A percentile compares a stretch with the other conserved stretches of the same genome.
Evolutionary conservation across 2,888 invertebrate species (phyloP).

Genomic region (Formica aserva): DNA sequence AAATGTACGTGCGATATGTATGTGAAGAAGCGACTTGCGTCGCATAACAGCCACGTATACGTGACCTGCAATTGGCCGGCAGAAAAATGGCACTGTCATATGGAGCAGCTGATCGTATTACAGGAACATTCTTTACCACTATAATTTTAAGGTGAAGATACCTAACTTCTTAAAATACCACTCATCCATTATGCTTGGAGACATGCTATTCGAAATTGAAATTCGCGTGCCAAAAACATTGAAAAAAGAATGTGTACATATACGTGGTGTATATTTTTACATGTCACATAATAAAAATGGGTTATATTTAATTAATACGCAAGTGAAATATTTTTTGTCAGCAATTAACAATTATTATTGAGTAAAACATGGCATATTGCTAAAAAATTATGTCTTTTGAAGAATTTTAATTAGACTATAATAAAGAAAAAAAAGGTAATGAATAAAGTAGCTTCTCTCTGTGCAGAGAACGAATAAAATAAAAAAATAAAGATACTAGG

Average conservation of each 20-base stretch:
- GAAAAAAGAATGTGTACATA: constrained; percentile 36
- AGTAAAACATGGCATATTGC: background rate
- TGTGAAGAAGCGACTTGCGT: constrained; percentile 61
- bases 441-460: background rate
- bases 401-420: constrained; percentile 10
- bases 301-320: constrained; percentile 34
- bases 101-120: constrained; percentile 77
- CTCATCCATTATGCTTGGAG: constrained; percentile 27
- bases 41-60: constrained; percentile 70
- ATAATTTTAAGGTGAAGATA: constrained; percentile 62
- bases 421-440: background rate
- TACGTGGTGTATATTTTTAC: constrained; percentile 29
- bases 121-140: constrained; percentile 58
- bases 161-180: constrained; percentile 44
- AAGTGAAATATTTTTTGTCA: background rate
- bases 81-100: constrained; percentile 76
- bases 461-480: background rate
- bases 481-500: background rate
- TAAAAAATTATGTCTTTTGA: constrained; percentile 26
- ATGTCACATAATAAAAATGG: constrained; percentile 28
- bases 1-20: constrained; percentile 72
- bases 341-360: constrained; percentile 33
- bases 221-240: constrained; percentile 36
- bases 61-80: constrained; percentile 78
- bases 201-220: constrained; percentile 41